phyloP scores from a whole-genome alignment of 2,888 invertebrate species.

The Brachyptera putata region DNA sequence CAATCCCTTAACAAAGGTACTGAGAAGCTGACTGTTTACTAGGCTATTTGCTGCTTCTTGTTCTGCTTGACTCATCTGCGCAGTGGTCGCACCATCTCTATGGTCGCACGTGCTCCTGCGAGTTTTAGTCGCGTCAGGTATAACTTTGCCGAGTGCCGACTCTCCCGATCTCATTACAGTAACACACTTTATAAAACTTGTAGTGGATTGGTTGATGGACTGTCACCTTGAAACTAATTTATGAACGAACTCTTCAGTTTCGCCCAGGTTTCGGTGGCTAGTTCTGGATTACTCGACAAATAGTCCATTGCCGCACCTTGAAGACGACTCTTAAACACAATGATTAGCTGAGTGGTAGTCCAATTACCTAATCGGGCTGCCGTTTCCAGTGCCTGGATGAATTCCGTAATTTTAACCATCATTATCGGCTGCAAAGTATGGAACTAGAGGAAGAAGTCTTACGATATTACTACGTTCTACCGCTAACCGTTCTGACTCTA shows the following conservation, averaged over 20 bases:
- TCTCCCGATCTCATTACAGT: background rate
- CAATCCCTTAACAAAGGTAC: background rate
- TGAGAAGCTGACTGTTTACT: too few relatives aligned
- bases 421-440: background rate
- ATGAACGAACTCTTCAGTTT: background rate
- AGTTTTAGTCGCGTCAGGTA: background rate
- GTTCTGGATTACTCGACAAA: background rate
- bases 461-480: background rate
- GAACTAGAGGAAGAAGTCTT: background rate
- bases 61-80: too few relatives aligned
- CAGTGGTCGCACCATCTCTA: too few relatives aligned
- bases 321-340: background rate
- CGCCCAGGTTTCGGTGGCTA: background rate
- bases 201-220: background rate
- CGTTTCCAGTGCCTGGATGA: background rate
- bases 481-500: background rate
- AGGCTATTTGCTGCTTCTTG: too few relatives aligned
- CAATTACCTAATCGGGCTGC: background rate
- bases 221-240: background rate
- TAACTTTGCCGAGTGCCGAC: background rate
- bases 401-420: background rate
- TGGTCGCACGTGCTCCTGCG: too few relatives aligned
- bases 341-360: background rate
- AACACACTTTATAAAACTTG: background rate
- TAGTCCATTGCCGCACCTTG: background rate